Evolutionary conservation across 2,113 vertebrate genomes (phyloP), one percentile per base, ranked within the genome.

Genomic region (Lucifuga dentata): DNA sequence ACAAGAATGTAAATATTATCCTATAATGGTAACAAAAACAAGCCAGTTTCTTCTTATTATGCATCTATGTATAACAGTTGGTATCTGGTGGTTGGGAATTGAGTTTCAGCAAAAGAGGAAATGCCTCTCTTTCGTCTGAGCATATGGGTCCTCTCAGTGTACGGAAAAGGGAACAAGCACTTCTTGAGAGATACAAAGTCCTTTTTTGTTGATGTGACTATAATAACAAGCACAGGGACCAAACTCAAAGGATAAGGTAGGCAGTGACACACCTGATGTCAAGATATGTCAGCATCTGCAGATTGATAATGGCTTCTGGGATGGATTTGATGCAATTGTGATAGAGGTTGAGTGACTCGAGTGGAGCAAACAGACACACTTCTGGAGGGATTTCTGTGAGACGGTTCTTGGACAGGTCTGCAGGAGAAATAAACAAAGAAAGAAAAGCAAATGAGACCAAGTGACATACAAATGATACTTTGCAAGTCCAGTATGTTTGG

Each of bases 301-400:
- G 89, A 76, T 98, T 98, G 92, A 96, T 95, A 75, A 99, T 95
- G 78, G 95, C 93, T 91, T 99, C 97, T 55, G 98, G 98, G 91
- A 99, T 93, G 59, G 91, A 94, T 89, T 98, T 98, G 90, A 99
- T 98, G 86, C 97, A 99, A 87, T 99, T 99, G 91, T 99, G 98
- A 86, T 99, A 99, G 52, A 99, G 94, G 87, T 97, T 97, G 87
- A 99, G 94, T 2, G 95, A 96, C 90, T 99, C 98, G 7, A 99
- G 93, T 0, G 97, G 97, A 17, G 96, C 94, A 62, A 98, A 99
- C 78, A 97, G 82, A 94, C 96, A 98, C 49, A 99, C 93, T 58
- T 99, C 98, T 41, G 95, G 89, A 52, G 98, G 97, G 85, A 99
- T 94, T 91, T 99, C 98, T 74, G 93, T 93, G 80, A 99, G 95